These are phyloP conservation scores for Disparrhopalites patrizii DNA, from an alignment of 2,888 invertebrate genomes.

Conservation along the genomic window DNA sequence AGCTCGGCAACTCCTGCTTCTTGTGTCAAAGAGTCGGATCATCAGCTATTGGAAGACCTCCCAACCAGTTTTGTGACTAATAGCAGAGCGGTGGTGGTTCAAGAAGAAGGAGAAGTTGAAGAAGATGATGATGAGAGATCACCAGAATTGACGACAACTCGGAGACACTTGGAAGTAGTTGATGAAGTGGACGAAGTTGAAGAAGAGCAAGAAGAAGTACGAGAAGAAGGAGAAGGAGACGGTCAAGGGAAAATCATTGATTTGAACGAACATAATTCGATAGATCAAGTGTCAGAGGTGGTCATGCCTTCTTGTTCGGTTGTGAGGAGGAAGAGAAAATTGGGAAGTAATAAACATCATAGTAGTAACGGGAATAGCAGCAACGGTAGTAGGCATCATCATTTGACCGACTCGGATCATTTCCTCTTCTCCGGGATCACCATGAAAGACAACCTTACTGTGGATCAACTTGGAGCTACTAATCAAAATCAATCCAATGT, in stretches of 20 bases:
- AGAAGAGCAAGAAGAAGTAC: no score
- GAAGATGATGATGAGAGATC: no score
- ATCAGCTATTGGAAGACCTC: no score
- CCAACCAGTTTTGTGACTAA: background rate
- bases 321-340: background rate
- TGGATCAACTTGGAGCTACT: background rate
- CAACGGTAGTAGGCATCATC: background rate
- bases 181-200: no score
- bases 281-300: background rate
- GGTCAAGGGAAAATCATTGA: background rate
- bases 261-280: background rate
- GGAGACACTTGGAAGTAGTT: background rate
- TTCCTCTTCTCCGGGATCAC: background rate
- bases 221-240: background rate
- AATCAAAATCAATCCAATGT: background rate
- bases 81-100: no score
- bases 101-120: no score
- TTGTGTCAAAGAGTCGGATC: constrained; percentile 5
- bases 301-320: constrained; percentile 1
- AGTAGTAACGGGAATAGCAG: background rate
- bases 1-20: no score
- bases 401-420: no score
- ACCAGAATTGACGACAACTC: background rate
- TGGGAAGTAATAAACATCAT: background rate
- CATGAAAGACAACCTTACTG: background rate